Evolutionary conservation across 30 jellyfish, hydroid and myxozoan species (phyloP), one percentile per base, ranked within the genome.

Genomic region (Phacellophora camtschatica): DNA sequence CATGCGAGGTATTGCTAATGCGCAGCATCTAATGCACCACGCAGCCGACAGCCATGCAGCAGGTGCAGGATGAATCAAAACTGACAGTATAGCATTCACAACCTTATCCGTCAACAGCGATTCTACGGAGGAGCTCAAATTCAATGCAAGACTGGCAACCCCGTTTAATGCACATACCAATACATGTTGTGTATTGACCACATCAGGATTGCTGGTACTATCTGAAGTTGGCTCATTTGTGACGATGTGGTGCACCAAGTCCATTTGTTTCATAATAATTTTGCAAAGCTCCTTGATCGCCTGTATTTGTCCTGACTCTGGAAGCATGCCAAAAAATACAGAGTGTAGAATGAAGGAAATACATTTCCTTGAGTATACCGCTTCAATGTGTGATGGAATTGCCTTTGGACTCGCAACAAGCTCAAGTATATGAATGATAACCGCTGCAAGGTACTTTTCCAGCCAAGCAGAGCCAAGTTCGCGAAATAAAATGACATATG

Each of bases 21-120:
- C 85, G 70, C 97, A 93, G 64, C 95, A 81, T 51, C 99, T 82
- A 72, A 93, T 81, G 65, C 97, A 93, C 99, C 99, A 93, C 15
- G 99, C 99, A 72, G 97, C 99, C 27, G 99, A 81, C 75, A 93
- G 91, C 96, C 97, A 86, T 3, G 95, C 97, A 54, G 99, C 99
- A 1, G 99, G 99, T 45, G 96, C 96, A 25, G 97, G 99, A 58
- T 93, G 99, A 11, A 86, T 93, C 49, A 93, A 73, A 19, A 96
- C 95, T 9, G 99, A 93, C 64, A 93, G 81, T 15, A 93, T 92
- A 11, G 99, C 95, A 37, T 66, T 88, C 15, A 71, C 71, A 11
- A 93, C 83, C n/a, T 45, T 77, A 7, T 83, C 92, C 37, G 88
- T 39, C 58, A 93, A 25, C 2, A 86, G 68, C 16, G 96, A 28